phyloP scores from a whole-genome alignment of 2,797 vertebrate genomes.

The Hoplostethus mediterraneus region DNA sequence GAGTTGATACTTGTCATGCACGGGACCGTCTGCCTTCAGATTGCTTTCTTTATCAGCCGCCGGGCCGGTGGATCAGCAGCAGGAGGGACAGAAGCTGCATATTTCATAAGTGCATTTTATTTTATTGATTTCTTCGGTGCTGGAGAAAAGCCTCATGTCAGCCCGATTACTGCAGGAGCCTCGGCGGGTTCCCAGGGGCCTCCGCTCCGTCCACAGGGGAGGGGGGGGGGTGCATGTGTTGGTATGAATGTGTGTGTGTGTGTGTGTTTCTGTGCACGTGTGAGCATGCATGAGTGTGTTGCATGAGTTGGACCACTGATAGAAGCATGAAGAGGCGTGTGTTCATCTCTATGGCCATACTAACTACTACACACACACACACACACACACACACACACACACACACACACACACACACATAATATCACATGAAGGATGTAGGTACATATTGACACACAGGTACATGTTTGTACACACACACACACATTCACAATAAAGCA shows the following conservation, averaged over 20 bases:
- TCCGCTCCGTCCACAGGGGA: constrained; percentile 3
- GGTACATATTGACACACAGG: not conserved
- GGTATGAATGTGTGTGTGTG: not conserved
- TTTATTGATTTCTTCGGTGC: constrained; percentile 60
- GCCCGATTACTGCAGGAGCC: constrained; percentile 50
- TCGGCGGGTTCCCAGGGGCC: constrained; percentile 16
- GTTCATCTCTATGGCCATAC: not conserved
- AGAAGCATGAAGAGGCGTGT: not conserved
- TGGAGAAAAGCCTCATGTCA: constrained; percentile 56
- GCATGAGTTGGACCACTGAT: not conserved
- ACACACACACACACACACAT: not conserved
- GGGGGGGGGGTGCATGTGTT: not conserved
- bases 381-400: constrained; percentile 20
- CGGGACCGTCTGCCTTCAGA: constrained; percentile 21
- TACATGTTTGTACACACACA: not conserved
- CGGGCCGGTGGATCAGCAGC: constrained; percentile 30
- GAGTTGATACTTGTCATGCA: constrained; percentile 27
- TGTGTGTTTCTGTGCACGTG: not conserved
- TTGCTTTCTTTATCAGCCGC: constrained; percentile 43
- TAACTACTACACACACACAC: not conserved
- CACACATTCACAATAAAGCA: constrained; percentile 25
- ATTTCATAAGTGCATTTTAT: constrained; percentile 71
- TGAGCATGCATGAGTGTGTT: not conserved
- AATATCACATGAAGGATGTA: too few relatives aligned
- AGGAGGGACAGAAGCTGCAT: constrained; percentile 51